Conservation (phyloP, 2,797 vertebrate genomes). For the Rhodeus uyekii region DNA sequence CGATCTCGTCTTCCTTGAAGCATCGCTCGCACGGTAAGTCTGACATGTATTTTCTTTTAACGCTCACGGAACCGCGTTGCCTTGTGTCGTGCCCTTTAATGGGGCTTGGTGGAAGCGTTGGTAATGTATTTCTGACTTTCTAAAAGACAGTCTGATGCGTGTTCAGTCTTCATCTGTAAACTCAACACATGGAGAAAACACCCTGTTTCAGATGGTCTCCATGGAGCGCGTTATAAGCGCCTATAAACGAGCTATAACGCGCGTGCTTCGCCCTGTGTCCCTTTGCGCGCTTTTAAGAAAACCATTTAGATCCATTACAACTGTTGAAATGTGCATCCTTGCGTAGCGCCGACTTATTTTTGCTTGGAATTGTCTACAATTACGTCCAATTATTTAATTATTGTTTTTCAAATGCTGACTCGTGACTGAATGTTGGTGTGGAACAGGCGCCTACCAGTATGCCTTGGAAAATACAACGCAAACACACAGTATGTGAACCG, state of each 20-base stretch:
- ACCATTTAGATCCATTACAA: background rate
- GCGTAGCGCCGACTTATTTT: background rate
- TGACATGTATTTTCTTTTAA: conserved; percentile 63
- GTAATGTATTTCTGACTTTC: conserved; percentile 63
- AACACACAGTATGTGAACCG: conserved; percentile 14
- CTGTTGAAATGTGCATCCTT: conserved; percentile 15
- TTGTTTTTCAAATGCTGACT: conserved; percentile 43
- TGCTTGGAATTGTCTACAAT: background rate
- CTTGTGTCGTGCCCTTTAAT: conserved; percentile 49
- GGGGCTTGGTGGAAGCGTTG: conserved; percentile 63
- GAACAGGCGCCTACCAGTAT: conserved; percentile 44
- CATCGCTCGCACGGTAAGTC: conserved; percentile 74
- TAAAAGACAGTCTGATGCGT: conserved; percentile 50
- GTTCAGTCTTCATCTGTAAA: conserved; percentile 39
- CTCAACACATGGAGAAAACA: conserved; percentile 33
- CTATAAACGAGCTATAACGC: conserved; percentile 34
- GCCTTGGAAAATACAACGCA: conserved; percentile 4
- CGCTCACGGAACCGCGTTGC: conserved; percentile 47
- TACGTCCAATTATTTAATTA: background rate
- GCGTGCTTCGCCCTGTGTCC: conserved; percentile 39
- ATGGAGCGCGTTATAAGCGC: conserved; percentile 45
- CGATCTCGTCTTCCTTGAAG: conserved; percentile 69
- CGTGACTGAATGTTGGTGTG: conserved; percentile 52
- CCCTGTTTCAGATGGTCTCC: conserved; percentile 35
- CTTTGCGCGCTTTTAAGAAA: conserved; percentile 29